phyloP scores from a whole-genome alignment of 2,888 invertebrate genomes.

The Dolichomitus sp. region DNA sequence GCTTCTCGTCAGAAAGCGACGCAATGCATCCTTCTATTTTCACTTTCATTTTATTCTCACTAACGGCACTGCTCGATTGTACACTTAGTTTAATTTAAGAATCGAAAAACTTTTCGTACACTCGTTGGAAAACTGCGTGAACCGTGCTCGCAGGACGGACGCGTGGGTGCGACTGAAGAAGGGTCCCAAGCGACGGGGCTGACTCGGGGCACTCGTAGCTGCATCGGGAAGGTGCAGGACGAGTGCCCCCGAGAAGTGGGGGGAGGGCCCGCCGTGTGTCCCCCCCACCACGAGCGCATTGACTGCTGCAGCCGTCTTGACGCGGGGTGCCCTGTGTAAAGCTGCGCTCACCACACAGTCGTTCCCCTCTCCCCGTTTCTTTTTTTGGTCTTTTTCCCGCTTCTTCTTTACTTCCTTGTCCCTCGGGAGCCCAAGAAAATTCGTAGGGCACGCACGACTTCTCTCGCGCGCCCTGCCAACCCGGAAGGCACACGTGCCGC shows the following conservation, averaged over 20 bases:
- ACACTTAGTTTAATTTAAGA: no score
- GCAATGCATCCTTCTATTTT: background rate
- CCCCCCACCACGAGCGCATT: conserved; percentile 59
- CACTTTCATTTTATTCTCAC: conserved; percentile 8
- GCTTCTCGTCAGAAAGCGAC: background rate
- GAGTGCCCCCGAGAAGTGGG: conserved; percentile 40
- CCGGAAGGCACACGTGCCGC: conserved; percentile 50
- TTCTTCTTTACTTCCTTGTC: conserved; percentile 2
- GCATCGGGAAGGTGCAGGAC: conserved; percentile 62
- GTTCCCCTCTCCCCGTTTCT: background rate
- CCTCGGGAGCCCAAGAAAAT: conserved; percentile 41
- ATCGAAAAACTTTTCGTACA: conserved; percentile 8
- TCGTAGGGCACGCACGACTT: conserved; percentile 57
- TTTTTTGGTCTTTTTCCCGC: background rate
- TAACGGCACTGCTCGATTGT: background rate
- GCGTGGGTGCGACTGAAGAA: conserved; percentile 80
- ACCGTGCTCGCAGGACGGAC: conserved; percentile 66
- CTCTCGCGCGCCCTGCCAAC: conserved; percentile 25
- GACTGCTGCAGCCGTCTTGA: conserved; percentile 36
- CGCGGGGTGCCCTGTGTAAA: conserved; percentile 30
- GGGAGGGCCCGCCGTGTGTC: conserved; percentile 50
- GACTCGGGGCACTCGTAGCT: conserved; percentile 56
- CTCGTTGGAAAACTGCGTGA: conserved; percentile 57
- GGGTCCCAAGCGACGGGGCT: conserved; percentile 60
- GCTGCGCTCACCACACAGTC: conserved; percentile 36